These are phyloP conservation scores for Takifugu rubripes DNA, from an alignment of 2,797 vertebrate genomes.

Conservation along the genomic window DNA sequence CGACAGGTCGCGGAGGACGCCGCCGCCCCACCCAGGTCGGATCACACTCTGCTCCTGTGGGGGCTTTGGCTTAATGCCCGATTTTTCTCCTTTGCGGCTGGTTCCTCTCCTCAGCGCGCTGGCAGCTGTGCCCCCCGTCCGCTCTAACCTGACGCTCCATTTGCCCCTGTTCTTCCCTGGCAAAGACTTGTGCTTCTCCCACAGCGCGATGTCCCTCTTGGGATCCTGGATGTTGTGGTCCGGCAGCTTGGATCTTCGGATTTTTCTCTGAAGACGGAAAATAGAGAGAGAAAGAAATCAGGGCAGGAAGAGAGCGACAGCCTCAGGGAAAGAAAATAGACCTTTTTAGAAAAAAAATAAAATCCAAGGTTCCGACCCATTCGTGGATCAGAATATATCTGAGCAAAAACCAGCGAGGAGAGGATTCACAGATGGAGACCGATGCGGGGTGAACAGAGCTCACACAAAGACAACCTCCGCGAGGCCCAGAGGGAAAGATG, in stretches of 20 bases:
- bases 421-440: conserved; percentile 32
- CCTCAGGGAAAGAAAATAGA: neutral
- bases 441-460: conserved; percentile 36
- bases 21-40: conserved; percentile 42
- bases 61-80: conserved; percentile 56
- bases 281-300: conserved; percentile 3
- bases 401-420: neutral
- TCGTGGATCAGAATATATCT: no score
- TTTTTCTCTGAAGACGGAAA: conserved; percentile 74
- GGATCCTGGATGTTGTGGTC: conserved; percentile 84
- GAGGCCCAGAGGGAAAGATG: conserved; percentile 36
- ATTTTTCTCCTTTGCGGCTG: conserved; percentile 66
- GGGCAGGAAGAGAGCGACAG: neutral
- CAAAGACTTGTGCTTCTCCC: conserved; percentile 78
- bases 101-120: conserved; percentile 69
- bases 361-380: no score
- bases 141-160: conserved; percentile 75
- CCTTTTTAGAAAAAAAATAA: neutral
- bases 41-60: conserved; percentile 44
- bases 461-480: conserved; percentile 33
- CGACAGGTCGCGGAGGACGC: conserved; percentile 72
- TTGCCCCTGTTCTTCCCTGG: conserved; percentile 74
- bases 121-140: conserved; percentile 67
- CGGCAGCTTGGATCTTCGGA: conserved; percentile 82
- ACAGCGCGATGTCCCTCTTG: conserved; percentile 78